Base-by-base conservation (phyloP, 2,888 invertebrate genomes). In the Caenorhabditis drosophilae region DNA sequence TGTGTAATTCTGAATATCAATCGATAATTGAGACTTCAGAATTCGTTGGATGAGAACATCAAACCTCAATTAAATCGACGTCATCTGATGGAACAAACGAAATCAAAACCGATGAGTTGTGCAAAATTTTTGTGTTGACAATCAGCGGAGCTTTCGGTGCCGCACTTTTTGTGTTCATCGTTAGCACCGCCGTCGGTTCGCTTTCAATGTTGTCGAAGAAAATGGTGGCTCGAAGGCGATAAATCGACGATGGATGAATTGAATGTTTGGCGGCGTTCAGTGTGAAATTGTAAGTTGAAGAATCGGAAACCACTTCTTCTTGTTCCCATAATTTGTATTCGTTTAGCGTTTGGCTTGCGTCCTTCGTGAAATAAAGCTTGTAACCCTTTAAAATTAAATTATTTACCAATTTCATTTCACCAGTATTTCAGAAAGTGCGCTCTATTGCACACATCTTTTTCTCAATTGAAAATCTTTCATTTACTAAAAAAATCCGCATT, bases 71-170 rank as follows among this genome's bases (percentile, higher is more conserved):
- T 27, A 53, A 27, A 25, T 53, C 48, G 0, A 60, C 64, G 50
- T 67, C 59, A 36, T 72, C 67, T 1, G 63, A 51, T 1, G 72
- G 69, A 16, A 69, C 54, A 47, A 72, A 72, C n/a, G 36, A 36
- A 31, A 72, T 67, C 6, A 72, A 45, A 25, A 67, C 69, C 3
- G 67, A 63, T 2, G 68, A 62, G 16, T 72, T 72, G 34, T 54
- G 51, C 26, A 69, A 46, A 9, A 69, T 67, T 35, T 67, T 59
- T 4, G 72, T 58, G 11, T 41, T 50, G 15, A 58, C 46, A 22
- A 72, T 63, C 34, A 72, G 41, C 12, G 72, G 72, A 0, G 72
- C 55, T 18, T 58, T 63, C 20, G 67, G 60, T 23, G 52, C 66
- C 12, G 61, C 56, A 6, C 49, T 42, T 23, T 38, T 51, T n/a